Base-by-base conservation (phyloP, 2,888 invertebrate species). In the Bibio marci region DNA sequence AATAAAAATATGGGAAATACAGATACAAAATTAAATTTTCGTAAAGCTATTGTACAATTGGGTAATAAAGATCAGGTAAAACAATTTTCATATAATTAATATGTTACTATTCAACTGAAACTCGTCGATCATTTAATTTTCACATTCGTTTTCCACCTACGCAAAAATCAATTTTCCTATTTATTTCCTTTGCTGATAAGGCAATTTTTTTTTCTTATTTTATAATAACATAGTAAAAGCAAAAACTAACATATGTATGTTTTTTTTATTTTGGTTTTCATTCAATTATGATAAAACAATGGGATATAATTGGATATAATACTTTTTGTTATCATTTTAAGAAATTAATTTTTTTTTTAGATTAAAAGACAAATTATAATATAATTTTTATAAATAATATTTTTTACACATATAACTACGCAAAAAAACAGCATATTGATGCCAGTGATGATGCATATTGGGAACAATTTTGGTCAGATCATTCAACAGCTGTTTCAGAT, bases 381-480 rank as follows among this genome's bases (percentile, higher is more conserved):
- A n/a, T n/a, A n/a, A n/a, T 17, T 33, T n/a, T 10, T 14, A 17
- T 32, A 8, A 11, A 13, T 31, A 7, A 14, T 14, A 6, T 17
- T 31, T 31, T 10, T 4, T 14, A 14, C 4, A 31, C 7, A 8
- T 3, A 14, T 35, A 26, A 5, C 30, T n/a, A 30, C 30, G n/a
- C 12, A 30, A 27, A 7, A 27, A 27, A 27, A 15, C 54, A 91
- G 90, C 83, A 87, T 39, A 86, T 97, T 47, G 92, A 94, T 59
- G 79, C 88, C 19, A 71, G 69, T 42, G 91, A 97, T 58, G 87
- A 92, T 50, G 69, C 71, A 39, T 98, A 98, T 62, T 99, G 98
- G 98, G 91, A 94, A 55, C 95, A 98, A 62, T 95, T 99, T 57
- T 98, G 97, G 97, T 83, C 86, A 31, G 94, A 95, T 50, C 90